Base-by-base conservation (phyloP, 1,140 invertebrate genomes). In the Drosophila azteca region DNA sequence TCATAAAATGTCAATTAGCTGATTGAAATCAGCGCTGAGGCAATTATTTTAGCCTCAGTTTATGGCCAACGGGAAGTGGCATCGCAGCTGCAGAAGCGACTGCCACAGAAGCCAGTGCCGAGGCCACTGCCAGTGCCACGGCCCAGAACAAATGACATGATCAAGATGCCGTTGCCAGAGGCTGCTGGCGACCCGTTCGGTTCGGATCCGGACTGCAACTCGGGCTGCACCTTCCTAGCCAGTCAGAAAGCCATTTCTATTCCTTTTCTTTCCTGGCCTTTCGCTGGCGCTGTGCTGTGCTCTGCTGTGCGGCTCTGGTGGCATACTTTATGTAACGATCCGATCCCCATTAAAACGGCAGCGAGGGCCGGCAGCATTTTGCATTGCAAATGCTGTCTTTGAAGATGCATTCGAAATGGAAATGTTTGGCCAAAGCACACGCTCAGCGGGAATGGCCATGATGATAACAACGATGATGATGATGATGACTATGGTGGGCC, bases 1-100 rank as follows among this genome's bases (percentile, higher is more conserved):
- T 81, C 82, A 87, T 85, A 88, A 88, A 87, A 87, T 76, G 83
- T 79, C 83, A 89, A 87, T 87, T 87, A 87, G 79, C 71, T 77
- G 83, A 87, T 88, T 58, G 79, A 87, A 79, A 87, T 87, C 84
- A 73, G 67, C 58, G 71, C 67, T 59, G 64, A 41, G 55, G 69
- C 68, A 70, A 87, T 88, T 83, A 82, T 83, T 69, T 77, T 39
- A 39, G 35, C 13, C 35, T 39, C 79, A 83, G 83, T 88, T 89
- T 87, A 88, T 88, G 75, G 71, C 67, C 49, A 77, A 70, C 52
- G 66, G 72, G 76, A 84, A 77, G 73, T 72, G 65, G 51, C 46
- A 31, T 7, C 17, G n/a, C 26, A 49, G 29, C 17, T 24, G 9
- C 7, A 39, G 11, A 3, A 26, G 24, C 24, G 24, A 50, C 24